Percentiles rank a stretch among this genome's conserved stretches.
phyloP scores from a whole-genome alignment of 2,797 vertebrate species.

The Varecia variegata region DNA sequence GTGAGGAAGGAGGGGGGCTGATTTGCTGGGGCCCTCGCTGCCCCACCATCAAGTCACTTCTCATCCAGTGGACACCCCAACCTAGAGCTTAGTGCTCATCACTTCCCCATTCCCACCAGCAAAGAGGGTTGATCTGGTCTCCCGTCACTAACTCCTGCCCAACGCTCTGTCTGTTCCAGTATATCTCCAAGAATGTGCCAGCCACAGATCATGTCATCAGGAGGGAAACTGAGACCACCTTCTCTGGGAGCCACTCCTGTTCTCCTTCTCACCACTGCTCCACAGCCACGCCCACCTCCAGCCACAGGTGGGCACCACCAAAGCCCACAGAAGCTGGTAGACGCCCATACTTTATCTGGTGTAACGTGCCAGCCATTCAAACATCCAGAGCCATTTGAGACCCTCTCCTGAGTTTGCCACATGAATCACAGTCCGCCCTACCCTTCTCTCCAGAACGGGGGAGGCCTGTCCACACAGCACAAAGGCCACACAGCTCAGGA shows the following conservation, averaged over 20 bases:
- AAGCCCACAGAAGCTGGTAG: neutral
- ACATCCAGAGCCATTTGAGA: neutral
- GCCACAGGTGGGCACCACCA: conserved; percentile 89
- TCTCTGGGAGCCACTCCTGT: conserved; percentile 95
- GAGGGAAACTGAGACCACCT: conserved; percentile 93
- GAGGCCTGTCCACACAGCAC: neutral
- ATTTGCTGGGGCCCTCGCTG: neutral
- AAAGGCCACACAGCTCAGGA: neutral
- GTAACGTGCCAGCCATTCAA: neutral
- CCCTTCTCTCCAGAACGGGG: neutral
- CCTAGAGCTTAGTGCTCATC: neutral
- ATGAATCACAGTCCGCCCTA: neutral
- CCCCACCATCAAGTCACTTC: neutral
- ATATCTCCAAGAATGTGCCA: conserved; percentile 96
- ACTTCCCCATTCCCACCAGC: neutral
- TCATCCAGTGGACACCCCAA: neutral
- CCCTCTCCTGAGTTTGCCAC: neutral
- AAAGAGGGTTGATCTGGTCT: neutral
- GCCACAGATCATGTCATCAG: conserved; percentile 94
- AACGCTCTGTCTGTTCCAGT: conserved; percentile 85
- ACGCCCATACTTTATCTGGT: neutral
- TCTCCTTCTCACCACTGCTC: conserved; percentile 98
- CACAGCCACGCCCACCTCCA: conserved; percentile 95
- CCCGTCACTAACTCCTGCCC: neutral
- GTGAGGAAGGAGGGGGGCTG: neutral